Evolutionary conservation across 37 sponge, comb jelly and placozoan species (phyloP).

Genomic region (Halichondria panicea): DNA sequence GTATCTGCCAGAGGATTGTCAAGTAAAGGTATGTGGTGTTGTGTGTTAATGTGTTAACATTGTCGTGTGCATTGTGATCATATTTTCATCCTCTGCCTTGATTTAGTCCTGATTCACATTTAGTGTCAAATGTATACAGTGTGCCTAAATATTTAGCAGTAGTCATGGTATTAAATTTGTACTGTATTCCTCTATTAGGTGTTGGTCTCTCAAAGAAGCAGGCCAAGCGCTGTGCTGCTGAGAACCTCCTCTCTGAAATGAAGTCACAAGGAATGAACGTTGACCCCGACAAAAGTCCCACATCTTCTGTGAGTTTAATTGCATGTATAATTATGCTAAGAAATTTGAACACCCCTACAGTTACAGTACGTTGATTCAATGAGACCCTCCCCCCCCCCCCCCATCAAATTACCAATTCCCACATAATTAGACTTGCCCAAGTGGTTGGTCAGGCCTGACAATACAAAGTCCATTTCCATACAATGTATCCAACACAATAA

Average conservation of each 20-base stretch:
- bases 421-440: no score
- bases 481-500: no score
- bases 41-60: neutral
- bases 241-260: constrained; percentile 8
- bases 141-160: no score
- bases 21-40: neutral
- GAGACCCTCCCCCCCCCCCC: neutral
- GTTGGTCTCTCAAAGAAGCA: constrained; percentile 7
- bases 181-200: neutral
- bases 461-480: no score
- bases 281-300: neutral
- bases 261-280: neutral
- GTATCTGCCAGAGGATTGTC: neutral
- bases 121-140: neutral
- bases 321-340: neutral
- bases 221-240: constrained; percentile 4
- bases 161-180: neutral
- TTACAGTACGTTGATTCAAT: neutral
- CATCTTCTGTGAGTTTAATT: neutral
- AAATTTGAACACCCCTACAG: neutral
- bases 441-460: no score
- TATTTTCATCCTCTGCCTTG: neutral
- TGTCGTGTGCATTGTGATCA: neutral
- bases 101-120: neutral
- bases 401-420: neutral